phyloP scores from a whole-genome alignment of 2,797 vertebrate genomes.

The Diplodus sargus region DNA sequence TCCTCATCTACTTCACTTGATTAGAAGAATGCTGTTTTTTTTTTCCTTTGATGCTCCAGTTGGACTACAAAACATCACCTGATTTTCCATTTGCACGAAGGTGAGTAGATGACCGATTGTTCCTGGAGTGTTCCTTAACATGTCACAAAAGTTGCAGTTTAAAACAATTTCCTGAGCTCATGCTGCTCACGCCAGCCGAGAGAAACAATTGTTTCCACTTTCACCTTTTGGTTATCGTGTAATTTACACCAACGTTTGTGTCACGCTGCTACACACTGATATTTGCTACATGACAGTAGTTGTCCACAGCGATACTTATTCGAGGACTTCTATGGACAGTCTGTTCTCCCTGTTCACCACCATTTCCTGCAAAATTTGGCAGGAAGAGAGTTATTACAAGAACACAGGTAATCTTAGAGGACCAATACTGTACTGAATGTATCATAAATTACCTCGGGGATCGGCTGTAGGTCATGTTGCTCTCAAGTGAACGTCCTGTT shows the following conservation, averaged over 20 bases:
- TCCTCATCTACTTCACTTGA: too few species aligned
- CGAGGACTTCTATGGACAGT: not conserved
- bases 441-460: constrained; percentile 32
- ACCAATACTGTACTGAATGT: too few species aligned
- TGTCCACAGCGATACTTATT: not conserved
- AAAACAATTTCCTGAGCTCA: not conserved
- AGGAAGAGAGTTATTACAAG: not conserved
- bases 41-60: too few species aligned
- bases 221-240: not conserved
- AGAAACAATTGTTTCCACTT: not conserved
- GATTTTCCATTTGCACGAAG: too few species aligned
- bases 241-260: not conserved
- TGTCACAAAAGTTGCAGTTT: too few species aligned
- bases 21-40: too few species aligned
- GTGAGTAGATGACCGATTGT: too few species aligned
- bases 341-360: not conserved
- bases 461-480: not conserved
- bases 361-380: constrained; percentile 22
- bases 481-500: constrained; percentile 40
- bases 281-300: not conserved
- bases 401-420: not conserved
- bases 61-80: too few species aligned
- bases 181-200: not conserved
- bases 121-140: too few species aligned
- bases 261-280: not conserved